phyloP scores from a whole-genome alignment of 2,113 vertebrate species.

The Colinus virginianus region DNA sequence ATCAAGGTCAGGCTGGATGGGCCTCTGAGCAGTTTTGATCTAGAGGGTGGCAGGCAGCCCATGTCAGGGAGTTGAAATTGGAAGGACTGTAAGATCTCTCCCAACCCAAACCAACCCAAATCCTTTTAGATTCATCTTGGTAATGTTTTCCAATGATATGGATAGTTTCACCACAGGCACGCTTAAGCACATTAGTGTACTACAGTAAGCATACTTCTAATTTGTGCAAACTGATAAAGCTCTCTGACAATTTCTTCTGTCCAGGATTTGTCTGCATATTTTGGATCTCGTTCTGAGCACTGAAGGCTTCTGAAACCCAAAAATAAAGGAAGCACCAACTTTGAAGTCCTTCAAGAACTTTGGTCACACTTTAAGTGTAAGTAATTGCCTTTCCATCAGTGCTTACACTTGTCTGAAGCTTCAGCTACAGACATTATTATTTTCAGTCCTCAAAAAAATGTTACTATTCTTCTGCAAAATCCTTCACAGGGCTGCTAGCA shows the following conservation, averaged over 20 bases:
- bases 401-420: neutral
- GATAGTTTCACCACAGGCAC: neutral
- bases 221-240: constrained; percentile 14
- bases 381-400: constrained; percentile 13
- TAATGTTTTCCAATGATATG: neutral
- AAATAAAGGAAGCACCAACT: neutral
- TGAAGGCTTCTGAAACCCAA: neutral
- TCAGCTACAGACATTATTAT: constrained; percentile 11
- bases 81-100: too few relatives aligned
- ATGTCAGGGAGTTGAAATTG: too few relatives aligned
- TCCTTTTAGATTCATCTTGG: neutral
- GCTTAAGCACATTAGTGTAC: neutral
- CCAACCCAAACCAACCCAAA: too few relatives aligned
- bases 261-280: neutral
- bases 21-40: too few relatives aligned
- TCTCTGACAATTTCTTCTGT: neutral
- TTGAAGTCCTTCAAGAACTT: constrained; percentile 12
- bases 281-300: neutral
- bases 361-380: neutral
- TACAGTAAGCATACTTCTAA: neutral
- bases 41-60: too few relatives aligned
- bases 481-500: neutral
- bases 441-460: neutral
- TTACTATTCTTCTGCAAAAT: neutral
- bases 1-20: too few relatives aligned